Conservation (phyloP, 1,140 invertebrate species). For the Branchinecta lynchi region DNA sequence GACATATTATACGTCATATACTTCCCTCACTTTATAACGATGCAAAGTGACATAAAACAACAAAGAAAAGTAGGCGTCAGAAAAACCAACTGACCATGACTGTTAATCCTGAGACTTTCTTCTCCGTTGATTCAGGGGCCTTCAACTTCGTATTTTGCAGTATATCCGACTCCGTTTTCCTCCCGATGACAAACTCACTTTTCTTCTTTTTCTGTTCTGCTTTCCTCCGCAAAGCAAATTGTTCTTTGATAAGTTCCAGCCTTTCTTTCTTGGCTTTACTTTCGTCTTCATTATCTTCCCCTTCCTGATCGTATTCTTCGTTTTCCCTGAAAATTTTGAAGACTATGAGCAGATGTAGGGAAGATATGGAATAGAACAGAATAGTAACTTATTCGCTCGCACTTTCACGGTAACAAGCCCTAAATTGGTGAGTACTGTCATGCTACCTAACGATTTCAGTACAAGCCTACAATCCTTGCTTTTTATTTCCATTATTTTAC, state of each 20-base stretch:
- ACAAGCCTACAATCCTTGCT: too few relatives aligned
- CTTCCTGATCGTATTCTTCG: constrained; percentile 32
- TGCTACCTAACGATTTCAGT: too few relatives aligned
- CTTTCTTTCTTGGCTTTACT: constrained; percentile 41
- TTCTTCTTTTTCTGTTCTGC: not conserved
- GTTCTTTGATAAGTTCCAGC: constrained; percentile 43
- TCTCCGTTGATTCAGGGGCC: not conserved
- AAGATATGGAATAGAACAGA: too few relatives aligned
- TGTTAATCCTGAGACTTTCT: not conserved
- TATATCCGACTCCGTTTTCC: not conserved
- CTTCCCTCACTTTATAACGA: too few relatives aligned
- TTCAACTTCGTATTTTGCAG: not conserved
- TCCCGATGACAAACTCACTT: constrained; percentile 9
- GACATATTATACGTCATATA: too few relatives aligned
- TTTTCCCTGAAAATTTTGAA: constrained; percentile 25
- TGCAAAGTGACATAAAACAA: too few relatives aligned
- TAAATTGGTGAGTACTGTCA: too few relatives aligned
- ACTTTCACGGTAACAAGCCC: too few relatives aligned
- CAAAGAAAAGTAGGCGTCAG: too few relatives aligned
- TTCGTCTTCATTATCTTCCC: constrained; percentile 31
- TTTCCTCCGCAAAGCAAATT: constrained; percentile 41
- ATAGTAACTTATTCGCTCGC: too few relatives aligned
- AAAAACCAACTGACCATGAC: not conserved
- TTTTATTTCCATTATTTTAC: too few relatives aligned
- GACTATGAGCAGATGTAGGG: too few relatives aligned